Evolutionary conservation across 2,888 invertebrate species (phyloP).

Genomic region (Ennomos quercinarius): DNA sequence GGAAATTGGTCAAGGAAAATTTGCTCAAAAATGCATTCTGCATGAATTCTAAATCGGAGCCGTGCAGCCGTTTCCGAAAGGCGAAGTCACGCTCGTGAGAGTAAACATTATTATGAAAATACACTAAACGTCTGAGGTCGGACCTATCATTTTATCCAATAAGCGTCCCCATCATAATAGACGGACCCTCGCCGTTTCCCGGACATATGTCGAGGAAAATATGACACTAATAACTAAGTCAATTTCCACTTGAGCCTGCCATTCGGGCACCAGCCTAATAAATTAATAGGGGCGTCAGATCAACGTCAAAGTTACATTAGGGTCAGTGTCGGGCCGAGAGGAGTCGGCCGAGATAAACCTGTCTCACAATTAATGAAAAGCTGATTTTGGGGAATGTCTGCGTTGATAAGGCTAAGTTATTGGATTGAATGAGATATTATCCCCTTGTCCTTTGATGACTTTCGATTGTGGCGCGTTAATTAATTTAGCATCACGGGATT

Average conservation of each 20-base stretch:
- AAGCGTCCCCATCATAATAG: slow-evolving; percentile 48
- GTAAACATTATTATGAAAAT: slow-evolving; percentile 41
- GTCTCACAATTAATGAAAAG: slow-evolving; percentile 77
- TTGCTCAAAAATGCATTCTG: slow-evolving; percentile 21
- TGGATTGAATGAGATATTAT: slow-evolving; percentile 66
- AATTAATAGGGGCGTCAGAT: slow-evolving; percentile 77
- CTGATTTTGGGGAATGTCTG: slow-evolving; percentile 70
- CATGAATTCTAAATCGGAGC: slow-evolving; percentile 18
- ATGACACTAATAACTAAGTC: slow-evolving; percentile 71
- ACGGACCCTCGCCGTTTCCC: slow-evolving; percentile 52
- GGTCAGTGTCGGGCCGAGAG: slow-evolving; percentile 58
- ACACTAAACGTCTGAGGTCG: slow-evolving; percentile 37
- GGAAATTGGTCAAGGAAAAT: slow-evolving; percentile 7
- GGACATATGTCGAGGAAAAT: slow-evolving; percentile 64
- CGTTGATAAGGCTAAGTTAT: slow-evolving; percentile 62
- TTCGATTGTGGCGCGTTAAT: slow-evolving; percentile 60
- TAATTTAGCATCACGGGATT: slow-evolving; percentile 53
- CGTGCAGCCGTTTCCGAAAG: slow-evolving; percentile 12
- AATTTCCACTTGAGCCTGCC: slow-evolving; percentile 62
- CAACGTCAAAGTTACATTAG: slow-evolving; percentile 69
- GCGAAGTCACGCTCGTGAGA: slow-evolving; percentile 22
- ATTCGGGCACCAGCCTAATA: slow-evolving; percentile 60
- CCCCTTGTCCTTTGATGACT: slow-evolving; percentile 49
- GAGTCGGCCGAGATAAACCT: slow-evolving; percentile 61
- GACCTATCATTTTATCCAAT: slow-evolving; percentile 44